phyloP scores from a whole-genome alignment of 2,888 invertebrate species.

The Onchidella celtica region DNA sequence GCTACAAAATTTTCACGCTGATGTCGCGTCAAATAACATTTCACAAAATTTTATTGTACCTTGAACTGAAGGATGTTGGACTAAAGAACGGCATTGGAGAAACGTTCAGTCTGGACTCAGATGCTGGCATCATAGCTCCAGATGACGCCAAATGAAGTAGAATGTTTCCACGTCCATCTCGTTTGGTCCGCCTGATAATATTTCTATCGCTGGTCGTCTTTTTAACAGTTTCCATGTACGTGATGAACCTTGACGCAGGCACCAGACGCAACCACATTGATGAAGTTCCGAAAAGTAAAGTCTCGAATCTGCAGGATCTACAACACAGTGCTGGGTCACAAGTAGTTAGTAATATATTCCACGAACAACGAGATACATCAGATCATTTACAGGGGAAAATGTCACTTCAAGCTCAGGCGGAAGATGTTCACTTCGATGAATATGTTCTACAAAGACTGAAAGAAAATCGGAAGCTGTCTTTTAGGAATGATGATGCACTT shows the following conservation, averaged over 20 bases:
- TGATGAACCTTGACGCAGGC: neutral
- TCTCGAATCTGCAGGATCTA: no score
- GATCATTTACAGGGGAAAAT: no score
- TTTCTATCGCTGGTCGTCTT: slow-evolving; percentile 24
- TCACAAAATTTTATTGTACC: no score
- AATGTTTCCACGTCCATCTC: slow-evolving; percentile 52
- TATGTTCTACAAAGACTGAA: neutral
- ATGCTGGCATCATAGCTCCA: neutral
- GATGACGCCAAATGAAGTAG: slow-evolving; percentile 14
- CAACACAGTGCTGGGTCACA: no score
- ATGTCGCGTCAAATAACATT: no score
- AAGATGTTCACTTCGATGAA: neutral
- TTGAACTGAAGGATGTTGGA: no score
- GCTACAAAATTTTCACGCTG: no score
- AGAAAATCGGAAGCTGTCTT: neutral
- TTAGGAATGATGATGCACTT: neutral
- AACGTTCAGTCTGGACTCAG: no score
- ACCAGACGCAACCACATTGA: neutral
- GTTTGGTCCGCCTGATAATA: slow-evolving; percentile 39
- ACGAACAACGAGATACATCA: no score
- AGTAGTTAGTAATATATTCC: no score
- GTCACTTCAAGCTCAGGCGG: no score
- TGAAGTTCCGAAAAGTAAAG: neutral
- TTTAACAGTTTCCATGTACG: slow-evolving; percentile 22
- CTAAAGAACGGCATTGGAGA: no score